Conservation (phyloP, 2,113 vertebrate species). For the Phainopepla nitens region DNA sequence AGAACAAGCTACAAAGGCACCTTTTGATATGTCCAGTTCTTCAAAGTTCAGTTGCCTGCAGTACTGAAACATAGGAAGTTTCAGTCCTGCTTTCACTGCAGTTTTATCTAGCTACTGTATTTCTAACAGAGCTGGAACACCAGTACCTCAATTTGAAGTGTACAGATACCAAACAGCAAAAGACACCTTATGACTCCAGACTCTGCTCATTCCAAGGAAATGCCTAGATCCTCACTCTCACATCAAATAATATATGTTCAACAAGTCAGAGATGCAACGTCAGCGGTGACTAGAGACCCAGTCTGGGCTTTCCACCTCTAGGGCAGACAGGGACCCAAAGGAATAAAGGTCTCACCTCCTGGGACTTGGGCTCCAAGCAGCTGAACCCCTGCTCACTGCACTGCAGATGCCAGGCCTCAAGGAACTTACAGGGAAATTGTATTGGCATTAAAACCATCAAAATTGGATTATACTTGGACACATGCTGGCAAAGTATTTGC, state of each 20-base stretch:
- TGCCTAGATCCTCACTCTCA: neutral
- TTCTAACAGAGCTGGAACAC: neutral
- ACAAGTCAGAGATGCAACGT: neutral
- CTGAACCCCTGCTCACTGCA: neutral
- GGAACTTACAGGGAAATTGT: neutral
- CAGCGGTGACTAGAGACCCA: neutral
- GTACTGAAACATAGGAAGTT: neutral
- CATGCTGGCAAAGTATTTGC: conserved; percentile 35
- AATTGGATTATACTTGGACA: conserved; percentile 14
- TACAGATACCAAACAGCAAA: neutral
- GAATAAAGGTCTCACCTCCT: neutral
- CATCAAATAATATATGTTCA: neutral
- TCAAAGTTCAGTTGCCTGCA: neutral
- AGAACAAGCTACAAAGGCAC: neutral
- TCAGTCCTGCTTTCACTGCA: neutral
- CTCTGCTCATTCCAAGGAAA: neutral
- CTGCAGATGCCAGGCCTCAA: neutral
- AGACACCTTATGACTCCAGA: neutral
- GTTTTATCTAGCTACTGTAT: neutral
- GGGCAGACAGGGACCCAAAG: neutral
- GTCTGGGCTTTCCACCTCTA: neutral
- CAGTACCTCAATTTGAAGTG: neutral
- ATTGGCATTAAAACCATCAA: neutral
- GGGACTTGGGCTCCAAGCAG: neutral
- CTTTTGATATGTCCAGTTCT: neutral